Conservation (phyloP, 2,888 invertebrate genomes). For the Druceiella hillmani region DNA sequence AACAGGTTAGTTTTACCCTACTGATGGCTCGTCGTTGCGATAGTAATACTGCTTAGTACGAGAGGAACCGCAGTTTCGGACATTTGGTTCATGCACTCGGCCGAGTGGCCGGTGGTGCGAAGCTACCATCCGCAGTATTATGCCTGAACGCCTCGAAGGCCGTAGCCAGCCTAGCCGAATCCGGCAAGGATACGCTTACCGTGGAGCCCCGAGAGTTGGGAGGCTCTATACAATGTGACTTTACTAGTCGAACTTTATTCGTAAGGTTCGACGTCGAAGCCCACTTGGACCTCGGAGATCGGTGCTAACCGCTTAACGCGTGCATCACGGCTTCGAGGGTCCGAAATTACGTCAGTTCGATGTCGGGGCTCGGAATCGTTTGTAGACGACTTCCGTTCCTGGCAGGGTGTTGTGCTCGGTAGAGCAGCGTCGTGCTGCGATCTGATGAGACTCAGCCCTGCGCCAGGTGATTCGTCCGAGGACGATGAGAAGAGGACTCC, state of each 20-base stretch:
- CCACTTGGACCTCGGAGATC: constrained; percentile 33
- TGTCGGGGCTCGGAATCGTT: no score
- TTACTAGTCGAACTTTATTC: constrained; percentile 32
- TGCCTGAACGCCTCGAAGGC: constrained; percentile 56
- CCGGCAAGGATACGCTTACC: constrained; percentile 38
- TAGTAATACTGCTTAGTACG: constrained; percentile 52
- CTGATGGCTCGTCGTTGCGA: constrained; percentile 50
- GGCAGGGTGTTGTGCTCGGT: no score
- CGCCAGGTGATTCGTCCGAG: no score
- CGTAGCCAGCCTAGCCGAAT: constrained; percentile 56
- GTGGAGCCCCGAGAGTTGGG: constrained; percentile 39
- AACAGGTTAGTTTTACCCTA: constrained; percentile 59
- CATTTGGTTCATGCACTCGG: constrained; percentile 57
- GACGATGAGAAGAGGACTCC: no score
- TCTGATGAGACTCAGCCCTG: no score
- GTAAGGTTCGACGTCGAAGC: constrained; percentile 35
- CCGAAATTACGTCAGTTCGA: no score
- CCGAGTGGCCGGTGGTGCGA: constrained; percentile 60
- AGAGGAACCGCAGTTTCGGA: constrained; percentile 57
- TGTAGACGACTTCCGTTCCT: no score
- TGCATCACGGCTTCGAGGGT: constrained; percentile 29
- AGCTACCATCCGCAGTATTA: constrained; percentile 61
- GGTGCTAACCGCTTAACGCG: constrained; percentile 31
- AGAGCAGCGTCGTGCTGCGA: no score
- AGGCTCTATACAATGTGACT: constrained; percentile 44